These are phyloP conservation scores for Pangasius macronema DNA, from an alignment of 2,797 vertebrate genomes.

Conservation along the genomic window DNA sequence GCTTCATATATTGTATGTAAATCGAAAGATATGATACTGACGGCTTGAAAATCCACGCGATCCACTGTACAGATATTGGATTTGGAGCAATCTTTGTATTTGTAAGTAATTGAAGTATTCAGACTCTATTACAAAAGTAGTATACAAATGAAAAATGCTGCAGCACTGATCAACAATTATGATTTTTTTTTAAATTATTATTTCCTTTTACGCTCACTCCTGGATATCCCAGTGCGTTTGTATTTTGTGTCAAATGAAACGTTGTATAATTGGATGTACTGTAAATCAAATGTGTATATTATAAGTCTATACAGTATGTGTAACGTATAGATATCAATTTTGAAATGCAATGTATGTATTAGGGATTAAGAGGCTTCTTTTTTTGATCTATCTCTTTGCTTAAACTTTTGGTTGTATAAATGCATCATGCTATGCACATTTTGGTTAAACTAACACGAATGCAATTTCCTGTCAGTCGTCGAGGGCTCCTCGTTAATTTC, in stretches of 20 bases:
- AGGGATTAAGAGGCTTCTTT: constrained; percentile 19
- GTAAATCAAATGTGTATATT: constrained; percentile 53
- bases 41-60: neutral
- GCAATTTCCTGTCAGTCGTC: constrained; percentile 27
- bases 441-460: constrained; percentile 39
- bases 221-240: constrained; percentile 39
- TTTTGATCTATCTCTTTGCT: constrained; percentile 38
- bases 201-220: constrained; percentile 3
- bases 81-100: neutral
- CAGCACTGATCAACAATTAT: constrained; percentile 10
- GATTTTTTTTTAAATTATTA: neutral
- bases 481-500: constrained; percentile 36
- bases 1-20: neutral
- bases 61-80: neutral
- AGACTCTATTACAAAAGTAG: neutral
- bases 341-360: constrained; percentile 52
- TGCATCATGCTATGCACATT: constrained; percentile 59
- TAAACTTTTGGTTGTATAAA: constrained; percentile 40
- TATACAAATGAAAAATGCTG: constrained; percentile 14
- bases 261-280: constrained; percentile 47
- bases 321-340: constrained; percentile 41
- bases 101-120: constrained; percentile 14
- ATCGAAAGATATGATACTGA: neutral
- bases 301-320: constrained; percentile 49
- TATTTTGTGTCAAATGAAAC: constrained; percentile 38